Percentiles rank a stretch among this genome's conserved stretches.
Evolutionary conservation across 2,113 vertebrate genomes (phyloP).

Genomic region (Paralichthys olivaceus): DNA sequence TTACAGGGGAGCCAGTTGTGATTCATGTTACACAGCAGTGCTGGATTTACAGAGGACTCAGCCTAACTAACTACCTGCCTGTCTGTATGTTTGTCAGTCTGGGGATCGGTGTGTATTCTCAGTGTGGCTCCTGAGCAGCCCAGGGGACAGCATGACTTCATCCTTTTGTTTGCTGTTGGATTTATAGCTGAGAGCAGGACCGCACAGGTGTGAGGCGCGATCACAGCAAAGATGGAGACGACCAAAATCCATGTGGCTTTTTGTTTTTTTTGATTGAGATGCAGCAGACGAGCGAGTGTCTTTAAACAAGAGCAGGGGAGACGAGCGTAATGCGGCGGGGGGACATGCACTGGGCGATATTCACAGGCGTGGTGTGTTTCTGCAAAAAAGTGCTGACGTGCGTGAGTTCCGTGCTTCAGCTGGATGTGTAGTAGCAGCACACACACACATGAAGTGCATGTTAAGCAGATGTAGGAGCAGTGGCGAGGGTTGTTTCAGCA

Average conservation of each 20-base stretch:
- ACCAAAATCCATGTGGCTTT: not conserved
- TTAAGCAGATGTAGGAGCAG: slow-evolving; percentile 49
- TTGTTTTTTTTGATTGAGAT: not conserved
- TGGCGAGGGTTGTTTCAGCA: slow-evolving; percentile 68
- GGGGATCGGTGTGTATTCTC: slow-evolving; percentile 17
- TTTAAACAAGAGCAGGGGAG: not conserved
- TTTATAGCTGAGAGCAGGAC: slow-evolving; percentile 27
- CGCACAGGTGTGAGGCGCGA: slow-evolving; percentile 16
- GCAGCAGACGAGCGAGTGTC: not conserved
- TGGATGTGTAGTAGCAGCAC: slow-evolving; percentile 11
- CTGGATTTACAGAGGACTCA: slow-evolving; percentile 18
- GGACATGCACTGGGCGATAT: not conserved
- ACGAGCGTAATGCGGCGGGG: not conserved
- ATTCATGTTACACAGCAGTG: slow-evolving; percentile 21
- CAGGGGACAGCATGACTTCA: slow-evolving; percentile 55
- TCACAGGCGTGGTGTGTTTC: slow-evolving; percentile 8
- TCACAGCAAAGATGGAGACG: not conserved
- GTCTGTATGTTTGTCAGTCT: slow-evolving; percentile 17
- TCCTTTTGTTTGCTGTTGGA: slow-evolving; percentile 47
- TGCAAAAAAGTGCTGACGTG: slow-evolving; percentile 72
- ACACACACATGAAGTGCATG: slow-evolving; percentile 56
- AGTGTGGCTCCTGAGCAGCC: slow-evolving; percentile 32
- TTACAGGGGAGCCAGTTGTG: slow-evolving; percentile 8
- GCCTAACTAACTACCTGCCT: slow-evolving; percentile 11
- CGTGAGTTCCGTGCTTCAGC: slow-evolving; percentile 50